These are phyloP conservation scores for Halictus quadricinctus DNA, from an alignment of 2,888 invertebrate genomes.

Conservation along the genomic window DNA sequence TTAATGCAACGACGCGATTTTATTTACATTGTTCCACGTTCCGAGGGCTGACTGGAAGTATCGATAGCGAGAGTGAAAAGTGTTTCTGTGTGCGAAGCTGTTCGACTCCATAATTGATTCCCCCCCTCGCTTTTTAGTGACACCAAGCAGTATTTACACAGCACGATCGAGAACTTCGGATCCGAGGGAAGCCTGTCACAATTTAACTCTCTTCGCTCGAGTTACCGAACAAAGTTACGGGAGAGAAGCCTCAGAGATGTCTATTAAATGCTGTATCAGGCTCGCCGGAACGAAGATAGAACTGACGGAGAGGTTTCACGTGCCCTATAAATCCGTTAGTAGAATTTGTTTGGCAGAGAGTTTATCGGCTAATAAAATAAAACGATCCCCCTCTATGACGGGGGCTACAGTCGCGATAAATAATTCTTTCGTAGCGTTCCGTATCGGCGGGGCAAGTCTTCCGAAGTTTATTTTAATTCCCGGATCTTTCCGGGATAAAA, in stretches of 20 bases:
- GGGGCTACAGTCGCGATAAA: not conserved
- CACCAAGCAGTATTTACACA: not conserved
- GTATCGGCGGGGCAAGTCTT: not conserved
- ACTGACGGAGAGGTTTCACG: not conserved
- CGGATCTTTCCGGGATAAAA: not conserved
- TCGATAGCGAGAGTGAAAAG: conserved; percentile 28
- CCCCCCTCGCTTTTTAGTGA: not conserved
- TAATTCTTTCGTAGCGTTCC: not conserved
- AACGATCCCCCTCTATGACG: not conserved
- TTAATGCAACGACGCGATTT: conserved; percentile 18
- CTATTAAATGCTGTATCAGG: conserved; percentile 11
- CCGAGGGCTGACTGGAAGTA: not conserved
- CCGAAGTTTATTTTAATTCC: not conserved
- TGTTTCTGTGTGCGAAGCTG: conserved; percentile 6
- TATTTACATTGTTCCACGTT: not conserved
- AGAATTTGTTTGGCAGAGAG: not conserved
- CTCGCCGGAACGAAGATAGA: not conserved
- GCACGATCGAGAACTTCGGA: not conserved
- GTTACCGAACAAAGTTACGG: not conserved
- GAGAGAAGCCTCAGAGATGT: not conserved
- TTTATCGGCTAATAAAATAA: not conserved
- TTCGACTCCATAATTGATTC: not conserved
- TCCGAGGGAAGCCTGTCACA: not conserved
- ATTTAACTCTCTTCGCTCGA: not conserved
- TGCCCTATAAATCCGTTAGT: not conserved